Percentiles rank a stretch among this genome's conserved stretches.
phyloP scores from a whole-genome alignment of 1,140 invertebrate species.

The Alviniconcha marisindica region DNA sequence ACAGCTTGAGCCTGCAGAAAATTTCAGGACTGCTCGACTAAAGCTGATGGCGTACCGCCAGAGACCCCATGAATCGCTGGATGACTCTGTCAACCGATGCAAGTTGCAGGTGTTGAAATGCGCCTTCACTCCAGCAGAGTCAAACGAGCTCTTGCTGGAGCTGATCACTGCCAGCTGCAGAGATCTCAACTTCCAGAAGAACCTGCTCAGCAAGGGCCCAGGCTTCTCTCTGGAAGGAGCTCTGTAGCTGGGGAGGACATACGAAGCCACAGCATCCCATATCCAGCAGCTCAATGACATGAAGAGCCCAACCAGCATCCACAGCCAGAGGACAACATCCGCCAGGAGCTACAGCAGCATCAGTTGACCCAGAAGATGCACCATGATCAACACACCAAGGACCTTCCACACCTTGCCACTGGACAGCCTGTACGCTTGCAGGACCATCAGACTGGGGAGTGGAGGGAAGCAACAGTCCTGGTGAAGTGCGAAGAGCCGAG shows the following conservation, averaged over 20 bases:
- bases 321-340: too few relatives aligned
- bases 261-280: too few relatives aligned
- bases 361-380: not conserved
- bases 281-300: not conserved
- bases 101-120: not conserved
- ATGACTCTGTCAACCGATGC: too few relatives aligned
- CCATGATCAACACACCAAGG: not conserved
- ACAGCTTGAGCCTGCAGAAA: constrained; percentile 7
- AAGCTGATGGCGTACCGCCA: too few relatives aligned
- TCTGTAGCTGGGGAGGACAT: too few relatives aligned
- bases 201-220: constrained; percentile 67
- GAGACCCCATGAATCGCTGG: not conserved
- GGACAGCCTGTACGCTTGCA: not conserved
- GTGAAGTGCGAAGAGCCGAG: not conserved
- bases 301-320: too few relatives aligned
- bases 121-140: not conserved
- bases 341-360: not conserved
- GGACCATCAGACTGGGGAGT: not conserved
- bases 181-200: not conserved
- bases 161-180: not conserved
- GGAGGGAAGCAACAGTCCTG: not conserved
- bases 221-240: too few relatives aligned
- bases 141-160: not conserved
- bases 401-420: not conserved
- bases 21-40: too few relatives aligned